Conservation (phyloP, 2,113 vertebrate genomes). For the Spermophilus dauricus region DNA sequence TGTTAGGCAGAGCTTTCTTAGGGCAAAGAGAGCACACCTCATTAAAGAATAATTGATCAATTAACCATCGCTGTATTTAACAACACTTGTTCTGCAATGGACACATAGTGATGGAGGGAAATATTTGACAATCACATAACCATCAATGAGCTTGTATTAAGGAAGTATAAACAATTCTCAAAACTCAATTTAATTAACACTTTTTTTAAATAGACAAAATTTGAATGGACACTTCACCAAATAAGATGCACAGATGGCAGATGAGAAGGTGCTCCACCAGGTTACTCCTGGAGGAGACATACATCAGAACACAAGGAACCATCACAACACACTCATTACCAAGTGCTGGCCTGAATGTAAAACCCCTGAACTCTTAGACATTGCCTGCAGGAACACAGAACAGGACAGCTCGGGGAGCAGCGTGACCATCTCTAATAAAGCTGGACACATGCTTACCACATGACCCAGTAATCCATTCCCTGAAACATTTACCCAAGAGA, state of each 20-base stretch:
- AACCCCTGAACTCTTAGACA: fast-evolving
- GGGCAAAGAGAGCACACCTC: background rate
- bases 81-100: background rate
- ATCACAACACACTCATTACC: background rate
- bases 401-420: background rate
- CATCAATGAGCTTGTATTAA: background rate
- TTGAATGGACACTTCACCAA: background rate
- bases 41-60: background rate
- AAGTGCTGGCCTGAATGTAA: background rate
- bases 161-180: background rate
- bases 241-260: background rate
- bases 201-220: background rate
- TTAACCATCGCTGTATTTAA: background rate
- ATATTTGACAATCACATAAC: background rate
- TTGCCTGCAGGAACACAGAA: background rate
- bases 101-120: background rate
- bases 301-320: background rate
- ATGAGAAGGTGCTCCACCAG: background rate
- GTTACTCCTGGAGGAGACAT: background rate
- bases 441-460: too few relatives aligned
- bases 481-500: background rate
- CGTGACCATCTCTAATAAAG: background rate
- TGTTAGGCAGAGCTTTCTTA: background rate
- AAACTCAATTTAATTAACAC: background rate
- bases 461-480: background rate